Evolutionary conservation across 92 coral and sea anemone genomes (phyloP).

Genomic region (Parazoanthus swiftii): DNA sequence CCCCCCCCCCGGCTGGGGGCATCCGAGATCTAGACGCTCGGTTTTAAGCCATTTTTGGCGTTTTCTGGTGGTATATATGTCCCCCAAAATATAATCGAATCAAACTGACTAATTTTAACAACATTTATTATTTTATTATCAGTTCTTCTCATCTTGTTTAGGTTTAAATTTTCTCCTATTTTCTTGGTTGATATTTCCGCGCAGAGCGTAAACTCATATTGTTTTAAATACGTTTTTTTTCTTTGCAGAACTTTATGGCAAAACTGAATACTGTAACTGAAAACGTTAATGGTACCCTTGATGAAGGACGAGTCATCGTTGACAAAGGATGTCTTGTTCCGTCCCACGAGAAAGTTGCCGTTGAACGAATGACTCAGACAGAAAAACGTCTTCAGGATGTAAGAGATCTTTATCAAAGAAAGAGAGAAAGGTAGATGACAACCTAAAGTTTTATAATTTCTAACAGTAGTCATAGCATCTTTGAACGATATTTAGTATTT

Average conservation of each 20-base stretch:
- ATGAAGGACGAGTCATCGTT: slow-evolving; percentile 12
- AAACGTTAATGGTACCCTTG: not conserved
- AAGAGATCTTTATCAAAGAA: slow-evolving; percentile 17
- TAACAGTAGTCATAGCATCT: too few relatives aligned
- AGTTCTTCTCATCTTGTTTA: too few relatives aligned
- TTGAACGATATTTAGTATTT: too few relatives aligned
- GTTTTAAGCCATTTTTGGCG: too few relatives aligned
- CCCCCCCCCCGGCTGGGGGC: too few relatives aligned
- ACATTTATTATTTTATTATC: too few relatives aligned
- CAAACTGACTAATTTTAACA: too few relatives aligned
- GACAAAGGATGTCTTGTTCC: not conserved
- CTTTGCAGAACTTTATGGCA: slow-evolving; percentile 13
- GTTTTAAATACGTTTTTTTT: not conserved
- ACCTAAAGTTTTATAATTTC: too few relatives aligned
- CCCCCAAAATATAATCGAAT: too few relatives aligned
- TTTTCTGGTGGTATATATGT: too few relatives aligned
- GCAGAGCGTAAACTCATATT: not conserved
- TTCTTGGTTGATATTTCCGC: not conserved
- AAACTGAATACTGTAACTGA: not conserved
- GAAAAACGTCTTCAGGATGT: slow-evolving; percentile 21
- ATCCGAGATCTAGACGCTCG: too few relatives aligned
- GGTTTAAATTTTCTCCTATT: not conserved
- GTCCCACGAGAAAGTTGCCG: not conserved
- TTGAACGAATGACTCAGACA: slow-evolving; percentile 23
- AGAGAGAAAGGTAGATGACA: slow-evolving; percentile 7